Evolutionary conservation across 2,888 invertebrate genomes (phyloP), one percentile per base, ranked within the genome.

Genomic region (Brachynemurus nebulosus): DNA sequence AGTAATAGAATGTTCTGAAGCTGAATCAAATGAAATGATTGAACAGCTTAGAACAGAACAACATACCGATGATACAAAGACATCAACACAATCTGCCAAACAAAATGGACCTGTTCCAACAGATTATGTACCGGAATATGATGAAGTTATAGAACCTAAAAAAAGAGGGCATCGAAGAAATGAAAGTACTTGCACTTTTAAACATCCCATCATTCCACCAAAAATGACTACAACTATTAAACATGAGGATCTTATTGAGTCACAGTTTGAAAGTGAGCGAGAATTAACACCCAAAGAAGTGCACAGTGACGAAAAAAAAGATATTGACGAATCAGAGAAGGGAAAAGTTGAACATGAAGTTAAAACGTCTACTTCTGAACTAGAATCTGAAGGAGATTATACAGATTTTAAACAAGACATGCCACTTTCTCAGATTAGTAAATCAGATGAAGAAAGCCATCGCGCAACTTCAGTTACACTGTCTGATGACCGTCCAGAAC

Each of bases 151-250:
- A 51, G 61, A 62, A 47, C 49, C 50, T 12, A 62, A 66, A 18
- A 61, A 59, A 48, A 65, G 69, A 50, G 72, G 73, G 3, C 76
- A 76, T 48, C 66, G 72, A 47, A 64, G 74, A 14, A 66, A 62
- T 45, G 76, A 74, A 48, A 76, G 75, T 50, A 68, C 70, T 5
- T 62, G 60, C 48, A 54, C 54, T 43, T 64, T 64, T 50, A 55
- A 54, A 21, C 51, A 54, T 44, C 54, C 58, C 16, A 56, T 57
- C 50, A 49, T 45, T 21, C 50, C 53, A 25, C 49, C 53, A 7
- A 44, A 53, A 14, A 47, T 53, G 12, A 44, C 52, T 7, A 42
- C 33, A 14, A 33, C 39, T 12, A n/a, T n/a, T n/a, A n/a, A 14
- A 12, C 25, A 21, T n/a, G n/a, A 9, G 7, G 33, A 17, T 27